These are phyloP conservation scores for Gavialis gangeticus DNA, from an alignment of 2,113 vertebrate genomes.

Conservation along the genomic window DNA sequence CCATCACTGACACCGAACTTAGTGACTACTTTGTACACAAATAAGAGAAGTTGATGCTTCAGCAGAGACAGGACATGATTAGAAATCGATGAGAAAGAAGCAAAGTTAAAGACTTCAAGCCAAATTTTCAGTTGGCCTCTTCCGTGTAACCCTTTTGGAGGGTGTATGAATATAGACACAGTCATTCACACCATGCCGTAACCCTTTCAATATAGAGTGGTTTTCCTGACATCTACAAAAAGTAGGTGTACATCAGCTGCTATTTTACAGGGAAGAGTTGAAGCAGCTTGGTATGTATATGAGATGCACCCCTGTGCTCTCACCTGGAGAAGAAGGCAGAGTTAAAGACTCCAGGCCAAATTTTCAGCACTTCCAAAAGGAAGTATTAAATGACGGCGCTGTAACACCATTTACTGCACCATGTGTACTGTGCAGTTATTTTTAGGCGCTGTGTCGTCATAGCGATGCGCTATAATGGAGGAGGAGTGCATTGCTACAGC, in stretches of 20 bases:
- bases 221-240: background rate
- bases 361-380: too few species aligned
- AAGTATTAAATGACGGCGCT: too few species aligned
- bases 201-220: background rate
- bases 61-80: conserved; percentile 48
- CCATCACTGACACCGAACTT: conserved; percentile 60
- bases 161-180: background rate
- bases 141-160: background rate
- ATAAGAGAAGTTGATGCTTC: conserved; percentile 51
- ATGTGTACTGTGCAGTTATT: too few species aligned
- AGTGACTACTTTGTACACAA: conserved; percentile 54
- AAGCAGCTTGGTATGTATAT: background rate
- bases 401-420: too few species aligned
- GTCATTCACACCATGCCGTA: conserved; percentile 3
- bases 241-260: background rate
- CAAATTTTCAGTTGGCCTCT: background rate
- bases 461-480: too few species aligned
- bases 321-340: background rate
- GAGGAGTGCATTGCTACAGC: too few species aligned
- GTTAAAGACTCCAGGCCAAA: too few species aligned
- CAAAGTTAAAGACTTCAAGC: conserved; percentile 20
- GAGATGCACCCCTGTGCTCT: background rate
- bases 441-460: too few species aligned
- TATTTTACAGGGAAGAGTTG: background rate
- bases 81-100: conserved; percentile 59